Conservation (phyloP, 2,113 vertebrate genomes). For the Leuciscus idus region DNA sequence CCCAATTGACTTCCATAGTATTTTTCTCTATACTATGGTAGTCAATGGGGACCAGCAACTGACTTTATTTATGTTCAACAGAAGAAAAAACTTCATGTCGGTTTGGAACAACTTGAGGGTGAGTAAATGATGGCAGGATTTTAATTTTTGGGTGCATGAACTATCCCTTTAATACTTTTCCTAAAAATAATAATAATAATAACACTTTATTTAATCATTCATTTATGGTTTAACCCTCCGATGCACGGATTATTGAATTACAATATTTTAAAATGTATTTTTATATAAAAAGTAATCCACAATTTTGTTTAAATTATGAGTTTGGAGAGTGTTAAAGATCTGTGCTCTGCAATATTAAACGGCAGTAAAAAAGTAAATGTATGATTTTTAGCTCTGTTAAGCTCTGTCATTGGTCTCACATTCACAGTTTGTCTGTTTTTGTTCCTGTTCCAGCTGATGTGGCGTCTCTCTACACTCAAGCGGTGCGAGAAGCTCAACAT, state of each 20-base stretch:
- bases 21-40: too few species aligned
- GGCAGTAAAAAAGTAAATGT: neutral
- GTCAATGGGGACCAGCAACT: too few species aligned
- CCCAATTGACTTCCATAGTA: too few species aligned
- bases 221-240: neutral
- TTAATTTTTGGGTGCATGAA: too few species aligned
- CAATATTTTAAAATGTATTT: too few species aligned
- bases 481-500: neutral
- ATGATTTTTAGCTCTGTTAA: neutral
- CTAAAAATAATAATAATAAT: too few species aligned
- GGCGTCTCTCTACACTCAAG: conserved; percentile 49
- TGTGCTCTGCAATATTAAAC: neutral
- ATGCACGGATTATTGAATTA: neutral
- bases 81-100: too few species aligned
- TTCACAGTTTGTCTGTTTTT: neutral
- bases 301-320: neutral
- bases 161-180: too few species aligned
- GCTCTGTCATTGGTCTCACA: neutral
- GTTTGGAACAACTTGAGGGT: too few species aligned
- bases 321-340: neutral
- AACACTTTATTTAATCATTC: too few species aligned
- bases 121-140: too few species aligned
- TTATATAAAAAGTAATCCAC: neutral
- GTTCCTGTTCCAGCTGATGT: neutral
- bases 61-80: too few species aligned